Conservation (phyloP, 2,797 vertebrate species). For the Danio tinwini region DNA sequence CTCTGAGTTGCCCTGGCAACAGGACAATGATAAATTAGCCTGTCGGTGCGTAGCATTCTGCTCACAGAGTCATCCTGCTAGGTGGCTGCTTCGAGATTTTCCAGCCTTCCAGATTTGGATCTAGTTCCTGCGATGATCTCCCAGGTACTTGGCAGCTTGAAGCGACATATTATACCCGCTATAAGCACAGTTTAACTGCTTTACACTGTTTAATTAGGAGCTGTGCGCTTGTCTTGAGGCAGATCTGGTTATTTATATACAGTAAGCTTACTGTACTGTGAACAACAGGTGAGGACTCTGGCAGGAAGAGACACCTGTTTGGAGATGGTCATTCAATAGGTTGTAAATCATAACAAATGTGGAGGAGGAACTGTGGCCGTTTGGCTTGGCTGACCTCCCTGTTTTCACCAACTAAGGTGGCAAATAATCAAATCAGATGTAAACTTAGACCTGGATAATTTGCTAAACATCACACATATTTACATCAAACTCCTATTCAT, state of each 20-base stretch:
- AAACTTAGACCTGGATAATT: too few relatives aligned
- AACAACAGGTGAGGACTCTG: conserved; percentile 34
- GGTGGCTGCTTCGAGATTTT: conserved; percentile 61
- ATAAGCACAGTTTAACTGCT: conserved; percentile 50
- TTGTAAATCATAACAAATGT: conserved; percentile 56
- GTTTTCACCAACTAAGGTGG: neutral
- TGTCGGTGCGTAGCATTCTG: conserved; percentile 76
- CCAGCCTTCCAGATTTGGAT: conserved; percentile 65
- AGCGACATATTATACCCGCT: conserved; percentile 55
- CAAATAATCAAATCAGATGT: too few relatives aligned
- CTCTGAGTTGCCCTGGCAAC: conserved; percentile 84
- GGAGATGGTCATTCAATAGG: conserved; percentile 46
- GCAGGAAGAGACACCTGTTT: conserved; percentile 57
- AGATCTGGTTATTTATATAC: conserved; percentile 30
- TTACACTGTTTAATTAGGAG: conserved; percentile 66
- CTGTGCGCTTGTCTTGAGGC: conserved; percentile 40
- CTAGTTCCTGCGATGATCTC: conserved; percentile 50
- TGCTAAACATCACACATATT: too few relatives aligned
- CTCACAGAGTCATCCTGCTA: conserved; percentile 78
- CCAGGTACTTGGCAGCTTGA: conserved; percentile 64
- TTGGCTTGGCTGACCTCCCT: conserved; percentile 48
- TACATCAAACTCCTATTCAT: too few relatives aligned
- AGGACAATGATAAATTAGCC: conserved; percentile 85
- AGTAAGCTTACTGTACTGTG: conserved; percentile 33
- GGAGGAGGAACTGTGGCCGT: conserved; percentile 37